Percentiles rank a stretch among this genome's conserved stretches.
Evolutionary conservation across 2,888 invertebrate genomes (phyloP).

Genomic region (Spodoptera exigua): DNA sequence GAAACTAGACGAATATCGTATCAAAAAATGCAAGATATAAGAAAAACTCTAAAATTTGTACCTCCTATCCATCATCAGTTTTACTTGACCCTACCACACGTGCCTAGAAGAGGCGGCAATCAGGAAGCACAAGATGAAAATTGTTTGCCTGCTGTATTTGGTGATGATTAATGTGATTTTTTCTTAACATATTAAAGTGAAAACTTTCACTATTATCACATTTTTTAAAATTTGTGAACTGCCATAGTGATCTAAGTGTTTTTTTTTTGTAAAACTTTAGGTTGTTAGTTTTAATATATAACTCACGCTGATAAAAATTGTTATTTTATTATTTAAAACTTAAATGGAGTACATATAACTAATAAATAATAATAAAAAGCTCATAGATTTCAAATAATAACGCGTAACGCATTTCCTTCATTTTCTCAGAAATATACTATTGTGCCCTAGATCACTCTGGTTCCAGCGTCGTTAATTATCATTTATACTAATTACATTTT

Average conservation of each 20-base stretch:
- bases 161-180: slow-evolving; percentile 21
- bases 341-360: slow-evolving; percentile 19
- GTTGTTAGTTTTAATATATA: slow-evolving; percentile 11
- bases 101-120: slow-evolving; percentile 27
- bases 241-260: slow-evolving; percentile 23
- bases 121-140: slow-evolving; percentile 27
- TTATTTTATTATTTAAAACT: slow-evolving; percentile 23
- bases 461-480: slow-evolving; percentile 23
- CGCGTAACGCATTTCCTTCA: slow-evolving; percentile 23
- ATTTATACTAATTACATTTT: slow-evolving; percentile 31
- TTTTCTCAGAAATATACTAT: slow-evolving; percentile 31
- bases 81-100: slow-evolving; percentile 37
- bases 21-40: slow-evolving; percentile 47
- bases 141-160: slow-evolving; percentile 24
- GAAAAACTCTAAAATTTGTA: slow-evolving; percentile 43
- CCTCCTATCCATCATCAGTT: slow-evolving; percentile 36
- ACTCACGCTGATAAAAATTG: slow-evolving; percentile 8
- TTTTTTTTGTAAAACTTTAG: slow-evolving; percentile 9
- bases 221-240: slow-evolving; percentile 26
- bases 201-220: slow-evolving; percentile 7
- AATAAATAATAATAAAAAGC: slow-evolving; percentile 20
- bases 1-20: slow-evolving; percentile 36
- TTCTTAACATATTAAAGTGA: neutral
- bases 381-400: slow-evolving; percentile 25
- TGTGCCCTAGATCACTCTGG: slow-evolving; percentile 29